Evolutionary conservation across 2,888 invertebrate species (phyloP), one percentile per base, ranked within the genome.

Genomic region (Microctonus brassicae): DNA sequence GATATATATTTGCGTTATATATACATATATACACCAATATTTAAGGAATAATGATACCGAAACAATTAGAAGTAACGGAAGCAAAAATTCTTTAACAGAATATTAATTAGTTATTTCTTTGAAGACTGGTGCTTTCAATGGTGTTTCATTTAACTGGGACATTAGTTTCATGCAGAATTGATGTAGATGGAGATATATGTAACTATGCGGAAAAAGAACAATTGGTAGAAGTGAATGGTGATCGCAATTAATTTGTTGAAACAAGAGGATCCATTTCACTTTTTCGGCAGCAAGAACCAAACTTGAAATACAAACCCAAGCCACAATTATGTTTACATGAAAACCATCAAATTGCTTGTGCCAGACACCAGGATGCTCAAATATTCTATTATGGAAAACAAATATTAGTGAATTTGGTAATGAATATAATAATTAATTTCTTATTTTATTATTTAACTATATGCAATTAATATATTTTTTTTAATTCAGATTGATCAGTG

Each of bases 161-260:
- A 74, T 91, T 95, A 76, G 96, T 94, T 88, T 93, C 94, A 84
- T 90, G 99, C 39, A 99, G 99, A 1, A 91, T 96, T 63, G 96
- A 99, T 88, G 89, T 90, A 0, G 90, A 92, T 85, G 99, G 99
- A 1, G 93, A 97, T 83, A 97, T 97, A 53, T 97, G 99, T 0
- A 99, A 99, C 90, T 99, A 93, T 88, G 98, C 99, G 99, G 99
- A 90, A 99, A 89, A 91, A 93, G 81, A 98, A 99, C n/a, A n/a
- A n/a, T n/a, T n/a, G n/a, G n/a, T n/a, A n/a, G n/a, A n/a, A n/a
- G n/a, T n/a, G n/a, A n/a, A n/a, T n/a, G n/a, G n/a, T n/a, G n/a
- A n/a, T n/a, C n/a, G n/a, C n/a, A n/a, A n/a, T n/a, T n/a, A n/a
- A n/a, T n/a, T n/a, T n/a, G n/a, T n/a, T n/a, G n/a, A n/a, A n/a